phyloP scores from a whole-genome alignment of 1,140 invertebrate species.

The Heliconius hermathena region DNA sequence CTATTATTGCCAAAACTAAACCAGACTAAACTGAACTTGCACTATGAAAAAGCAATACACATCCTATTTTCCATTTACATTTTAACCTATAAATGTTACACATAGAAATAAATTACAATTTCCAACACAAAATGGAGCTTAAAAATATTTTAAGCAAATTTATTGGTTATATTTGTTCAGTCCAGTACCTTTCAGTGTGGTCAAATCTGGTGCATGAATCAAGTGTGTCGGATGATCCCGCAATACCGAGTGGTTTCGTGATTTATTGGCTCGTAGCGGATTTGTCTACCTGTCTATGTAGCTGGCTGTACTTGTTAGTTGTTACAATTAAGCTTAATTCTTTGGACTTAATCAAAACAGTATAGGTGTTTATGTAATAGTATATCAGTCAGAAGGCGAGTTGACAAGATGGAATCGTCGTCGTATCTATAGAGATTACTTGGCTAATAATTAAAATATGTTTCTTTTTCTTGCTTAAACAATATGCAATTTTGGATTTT shows the following conservation, averaged over 20 bases:
- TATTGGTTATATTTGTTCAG: conserved; percentile 14
- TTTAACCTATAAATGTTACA: no score
- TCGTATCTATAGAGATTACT: no score
- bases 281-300: conserved; percentile 45
- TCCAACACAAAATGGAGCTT: not conserved
- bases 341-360: not conserved
- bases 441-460: no score
- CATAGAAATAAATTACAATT: not conserved
- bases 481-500: no score
- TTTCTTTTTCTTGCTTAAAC: no score
- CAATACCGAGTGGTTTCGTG: conserved; percentile 49
- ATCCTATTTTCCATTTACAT: not conserved
- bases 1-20: not conserved
- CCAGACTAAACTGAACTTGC: not conserved
- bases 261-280: conserved; percentile 52
- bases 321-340: not conserved
- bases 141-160: conserved; percentile 19
- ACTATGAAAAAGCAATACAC: not conserved
- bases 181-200: conserved; percentile 42
- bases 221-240: conserved; percentile 47
- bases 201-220: conserved; percentile 50
- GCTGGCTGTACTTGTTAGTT: conserved; percentile 9
- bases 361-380: not conserved
- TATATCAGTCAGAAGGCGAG: no score
- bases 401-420: no score